phyloP scores from a whole-genome alignment of 2,797 vertebrate genomes.

The Xenopus petersii region DNA sequence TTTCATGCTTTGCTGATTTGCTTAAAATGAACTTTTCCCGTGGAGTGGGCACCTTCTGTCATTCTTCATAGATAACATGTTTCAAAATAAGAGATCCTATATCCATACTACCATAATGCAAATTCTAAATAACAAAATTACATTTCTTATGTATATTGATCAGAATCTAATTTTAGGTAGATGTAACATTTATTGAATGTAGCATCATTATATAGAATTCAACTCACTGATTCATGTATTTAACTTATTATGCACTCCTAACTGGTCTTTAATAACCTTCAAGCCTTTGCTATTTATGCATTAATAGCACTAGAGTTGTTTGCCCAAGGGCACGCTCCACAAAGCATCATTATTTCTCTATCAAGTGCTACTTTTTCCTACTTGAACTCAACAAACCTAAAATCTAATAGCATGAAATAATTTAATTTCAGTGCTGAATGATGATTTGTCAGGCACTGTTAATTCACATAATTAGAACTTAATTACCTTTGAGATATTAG shows the following conservation, averaged over 20 bases:
- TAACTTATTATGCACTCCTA: background rate
- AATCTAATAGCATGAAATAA: constrained; percentile 77
- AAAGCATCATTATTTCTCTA: constrained; percentile 68
- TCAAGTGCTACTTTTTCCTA: constrained; percentile 72
- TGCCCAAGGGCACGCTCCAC: constrained; percentile 60
- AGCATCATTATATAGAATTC: too few species aligned
- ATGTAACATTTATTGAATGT: too few species aligned
- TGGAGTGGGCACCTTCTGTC: too few species aligned
- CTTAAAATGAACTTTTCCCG: too few species aligned
- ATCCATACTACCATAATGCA: too few species aligned
- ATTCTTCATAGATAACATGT: too few species aligned
- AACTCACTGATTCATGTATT: background rate
- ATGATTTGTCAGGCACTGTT: constrained; percentile 77
- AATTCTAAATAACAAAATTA: too few species aligned
- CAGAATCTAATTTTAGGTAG: too few species aligned
- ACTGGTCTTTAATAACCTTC: constrained; percentile 49
- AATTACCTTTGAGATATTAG: constrained; percentile 75
- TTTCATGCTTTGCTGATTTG: too few species aligned
- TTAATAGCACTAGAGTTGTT: constrained; percentile 49
- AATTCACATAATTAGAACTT: constrained; percentile 79
- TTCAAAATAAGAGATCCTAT: too few species aligned
- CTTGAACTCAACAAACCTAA: constrained; percentile 73
- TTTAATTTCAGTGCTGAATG: constrained; percentile 77
- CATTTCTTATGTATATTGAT: too few species aligned
- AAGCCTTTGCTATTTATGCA: constrained; percentile 61